Percentiles rank a stretch among this genome's conserved stretches.
phyloP scores from a whole-genome alignment of 2,888 invertebrate genomes.

The Achlya flavicornis region DNA sequence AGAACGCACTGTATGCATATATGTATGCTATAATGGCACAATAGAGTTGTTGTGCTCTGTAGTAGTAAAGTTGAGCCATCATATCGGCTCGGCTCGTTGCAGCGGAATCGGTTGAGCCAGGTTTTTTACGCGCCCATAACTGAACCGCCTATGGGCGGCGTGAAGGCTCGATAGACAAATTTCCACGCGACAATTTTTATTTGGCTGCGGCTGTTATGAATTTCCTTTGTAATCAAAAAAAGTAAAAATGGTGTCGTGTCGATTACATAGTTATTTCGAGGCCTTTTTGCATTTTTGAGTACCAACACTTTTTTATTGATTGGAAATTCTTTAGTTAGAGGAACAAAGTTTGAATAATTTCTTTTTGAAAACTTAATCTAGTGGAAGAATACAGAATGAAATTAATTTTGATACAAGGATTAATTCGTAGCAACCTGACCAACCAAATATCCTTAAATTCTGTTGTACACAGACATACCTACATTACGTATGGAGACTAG shows the following conservation, averaged over 20 bases:
- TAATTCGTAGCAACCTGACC: too few relatives aligned
- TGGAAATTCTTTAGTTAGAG: background rate
- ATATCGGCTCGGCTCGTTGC: constrained; percentile 48
- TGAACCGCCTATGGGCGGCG: constrained; percentile 47
- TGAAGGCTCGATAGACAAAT: constrained; percentile 49
- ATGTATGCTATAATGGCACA: background rate
- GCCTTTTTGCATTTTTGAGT: background rate
- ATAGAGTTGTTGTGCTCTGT: constrained; percentile 11
- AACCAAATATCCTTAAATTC: background rate
- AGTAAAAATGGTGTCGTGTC: constrained; percentile 20
- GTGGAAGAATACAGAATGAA: too few relatives aligned
- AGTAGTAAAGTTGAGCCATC: constrained; percentile 45
- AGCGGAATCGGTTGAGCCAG: constrained; percentile 46
- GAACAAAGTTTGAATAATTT: too few relatives aligned
- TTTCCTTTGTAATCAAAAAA: constrained; percentile 36
- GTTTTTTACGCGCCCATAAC: constrained; percentile 60
- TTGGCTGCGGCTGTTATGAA: constrained; percentile 27
- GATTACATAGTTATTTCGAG: background rate
- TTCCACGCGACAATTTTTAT: constrained; percentile 44
- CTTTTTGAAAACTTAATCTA: too few relatives aligned
- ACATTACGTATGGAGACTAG: constrained; percentile 30
- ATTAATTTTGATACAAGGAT: too few relatives aligned
- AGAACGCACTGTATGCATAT: background rate
- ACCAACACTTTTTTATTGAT: background rate
- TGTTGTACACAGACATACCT: constrained; percentile 32